A percentile compares a stretch with the other conserved stretches of the same genome.
Conservation (phyloP, 2,113 vertebrate species). For the Ophiodon elongatus region DNA sequence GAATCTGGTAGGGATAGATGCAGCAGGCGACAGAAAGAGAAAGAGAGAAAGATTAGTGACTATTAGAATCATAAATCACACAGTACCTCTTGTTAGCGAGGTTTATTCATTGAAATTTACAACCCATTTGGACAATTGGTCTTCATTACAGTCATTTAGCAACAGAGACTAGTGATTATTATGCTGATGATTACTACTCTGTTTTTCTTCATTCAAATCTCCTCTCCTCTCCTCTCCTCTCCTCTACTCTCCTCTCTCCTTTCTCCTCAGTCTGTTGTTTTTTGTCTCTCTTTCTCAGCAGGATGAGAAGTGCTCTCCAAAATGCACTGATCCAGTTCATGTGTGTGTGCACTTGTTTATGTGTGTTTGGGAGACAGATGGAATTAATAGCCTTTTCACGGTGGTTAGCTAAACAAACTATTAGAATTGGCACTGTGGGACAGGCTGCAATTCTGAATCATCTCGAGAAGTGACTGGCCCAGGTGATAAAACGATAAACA, state of each 20-base stretch:
- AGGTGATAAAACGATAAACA: constrained; percentile 58
- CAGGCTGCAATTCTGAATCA: constrained; percentile 62
- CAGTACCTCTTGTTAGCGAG: constrained; percentile 33
- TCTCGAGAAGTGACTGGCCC: constrained; percentile 33
- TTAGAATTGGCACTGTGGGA: constrained; percentile 53
- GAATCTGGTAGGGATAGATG: constrained; percentile 88
- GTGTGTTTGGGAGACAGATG: constrained; percentile 32
- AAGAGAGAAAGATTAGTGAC: constrained; percentile 50
- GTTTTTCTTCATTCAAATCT: constrained; percentile 27
- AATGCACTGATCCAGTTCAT: constrained; percentile 42
- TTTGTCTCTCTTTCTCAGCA: constrained; percentile 52
- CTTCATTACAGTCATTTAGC: constrained; percentile 67
- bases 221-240: constrained; percentile 7
- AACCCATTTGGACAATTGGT: constrained; percentile 52
- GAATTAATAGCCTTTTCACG: constrained; percentile 71
- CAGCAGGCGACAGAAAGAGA: constrained; percentile 61
- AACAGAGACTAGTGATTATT: constrained; percentile 51
- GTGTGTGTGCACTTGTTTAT: constrained; percentile 19
- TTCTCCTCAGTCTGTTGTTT: constrained; percentile 17
- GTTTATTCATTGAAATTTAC: constrained; percentile 56
- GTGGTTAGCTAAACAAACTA: constrained; percentile 69
- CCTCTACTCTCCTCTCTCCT: neutral
- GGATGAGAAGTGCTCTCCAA: constrained; percentile 36
- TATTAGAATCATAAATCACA: constrained; percentile 64
- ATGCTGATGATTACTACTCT: constrained; percentile 44